A percentile compares a stretch with the other conserved stretches of the same genome.
Conservation (phyloP, 1,140 invertebrate species). For the Cydia strobilella region DNA sequence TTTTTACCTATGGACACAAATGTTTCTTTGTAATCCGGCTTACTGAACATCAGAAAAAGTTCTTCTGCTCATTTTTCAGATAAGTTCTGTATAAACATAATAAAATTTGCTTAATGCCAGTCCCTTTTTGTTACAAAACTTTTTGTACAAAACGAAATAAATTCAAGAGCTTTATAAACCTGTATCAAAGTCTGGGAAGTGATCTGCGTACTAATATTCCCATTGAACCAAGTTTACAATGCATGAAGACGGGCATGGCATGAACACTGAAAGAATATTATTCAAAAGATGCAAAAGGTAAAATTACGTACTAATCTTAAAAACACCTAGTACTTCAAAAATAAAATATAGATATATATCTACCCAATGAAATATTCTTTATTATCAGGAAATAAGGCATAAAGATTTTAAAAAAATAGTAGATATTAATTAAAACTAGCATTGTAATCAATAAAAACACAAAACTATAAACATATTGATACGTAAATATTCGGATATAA, state of each 20-base stretch:
- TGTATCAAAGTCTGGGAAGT: constrained; percentile 41
- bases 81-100: constrained; percentile 36
- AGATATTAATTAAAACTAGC: no score
- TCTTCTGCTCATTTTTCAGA: background rate
- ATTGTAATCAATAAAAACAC: no score
- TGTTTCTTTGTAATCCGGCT: constrained; percentile 22
- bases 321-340: no score
- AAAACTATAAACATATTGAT: no score
- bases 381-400: no score
- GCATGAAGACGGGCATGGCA: background rate
- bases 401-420: no score
- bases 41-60: constrained; percentile 12
- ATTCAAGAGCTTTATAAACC: constrained; percentile 44
- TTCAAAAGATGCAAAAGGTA: no score
- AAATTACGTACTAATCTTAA: no score
- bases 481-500: no score
- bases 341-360: no score
- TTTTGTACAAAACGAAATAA: constrained; percentile 40
- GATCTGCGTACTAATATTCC: constrained; percentile 43
- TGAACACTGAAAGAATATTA: background rate
- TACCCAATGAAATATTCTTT: no score
- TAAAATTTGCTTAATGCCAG: constrained; percentile 37
- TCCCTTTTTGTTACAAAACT: constrained; percentile 41
- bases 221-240: constrained; percentile 33
- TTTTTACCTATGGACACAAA: background rate